Percentiles rank a stretch among this genome's conserved stretches.
Evolutionary conservation across 2,888 invertebrate genomes (phyloP).

Genomic region (Bombylius major): DNA sequence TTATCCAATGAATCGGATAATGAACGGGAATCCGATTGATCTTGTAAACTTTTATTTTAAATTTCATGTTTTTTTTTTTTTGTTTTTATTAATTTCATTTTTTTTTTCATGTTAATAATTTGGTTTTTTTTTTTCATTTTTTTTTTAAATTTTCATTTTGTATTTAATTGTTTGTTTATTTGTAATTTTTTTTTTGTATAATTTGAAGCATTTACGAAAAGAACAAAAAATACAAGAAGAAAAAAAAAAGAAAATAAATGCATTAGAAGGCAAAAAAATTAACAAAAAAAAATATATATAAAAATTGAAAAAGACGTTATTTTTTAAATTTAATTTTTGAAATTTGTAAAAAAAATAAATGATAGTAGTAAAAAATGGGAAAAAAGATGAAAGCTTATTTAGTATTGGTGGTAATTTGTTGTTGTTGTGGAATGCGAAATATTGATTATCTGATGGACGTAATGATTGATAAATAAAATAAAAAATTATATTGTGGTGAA

Average conservation of each 20-base stretch:
- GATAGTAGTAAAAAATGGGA: not conserved
- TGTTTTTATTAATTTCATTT: constrained; percentile 9
- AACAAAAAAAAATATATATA: no score
- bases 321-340: not conserved
- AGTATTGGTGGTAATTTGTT: no score
- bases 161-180: not conserved
- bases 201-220: constrained; percentile 5
- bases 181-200: not conserved
- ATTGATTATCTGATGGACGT: no score
- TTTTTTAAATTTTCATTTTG: not conserved
- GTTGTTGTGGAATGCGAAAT: no score
- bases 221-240: not conserved
- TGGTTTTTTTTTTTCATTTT: not conserved
- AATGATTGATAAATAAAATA: no score
- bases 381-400: not conserved
- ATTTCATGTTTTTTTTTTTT: constrained; percentile 10
- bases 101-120: constrained; percentile 7
- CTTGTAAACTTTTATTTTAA: constrained; percentile 32
- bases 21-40: constrained; percentile 38
- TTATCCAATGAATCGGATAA: constrained; percentile 47
- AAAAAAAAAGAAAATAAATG: not conserved
- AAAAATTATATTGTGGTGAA: no score
- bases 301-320: no score
- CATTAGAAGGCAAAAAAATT: not conserved
- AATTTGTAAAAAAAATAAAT: no score